Evolutionary conservation across 2,888 invertebrate species (phyloP).

Genomic region (Sphecodes monilicornis): DNA sequence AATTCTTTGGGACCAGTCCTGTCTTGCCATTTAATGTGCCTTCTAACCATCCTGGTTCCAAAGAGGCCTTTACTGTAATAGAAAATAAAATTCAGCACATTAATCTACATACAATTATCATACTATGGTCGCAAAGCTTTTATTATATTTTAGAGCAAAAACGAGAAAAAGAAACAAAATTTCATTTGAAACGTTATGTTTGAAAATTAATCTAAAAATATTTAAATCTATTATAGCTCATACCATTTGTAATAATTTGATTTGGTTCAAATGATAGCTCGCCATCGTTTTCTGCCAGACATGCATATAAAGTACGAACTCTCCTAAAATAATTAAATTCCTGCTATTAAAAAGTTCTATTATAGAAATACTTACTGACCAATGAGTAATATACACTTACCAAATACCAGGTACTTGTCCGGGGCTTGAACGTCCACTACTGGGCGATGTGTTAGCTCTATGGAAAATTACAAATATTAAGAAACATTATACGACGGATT

Average conservation of each 20-base stretch:
- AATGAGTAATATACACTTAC: conserved; percentile 70
- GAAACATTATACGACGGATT: not conserved
- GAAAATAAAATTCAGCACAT: conserved; percentile 24
- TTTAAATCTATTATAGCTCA: conserved; percentile 70
- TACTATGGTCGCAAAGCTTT: not conserved
- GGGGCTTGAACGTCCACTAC: conserved; percentile 83
- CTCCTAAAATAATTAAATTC: conserved; percentile 85
- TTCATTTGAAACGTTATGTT: not conserved
- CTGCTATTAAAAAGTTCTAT: not conserved
- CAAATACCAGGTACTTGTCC: conserved; percentile 82
- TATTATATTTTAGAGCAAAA: not conserved
- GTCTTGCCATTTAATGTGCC: conserved; percentile 96
- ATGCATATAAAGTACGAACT: conserved; percentile 97
- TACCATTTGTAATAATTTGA: conserved; percentile 98
- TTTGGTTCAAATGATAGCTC: conserved; percentile 99
- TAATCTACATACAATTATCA: conserved; percentile 3
- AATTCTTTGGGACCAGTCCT: conserved; percentile 98
- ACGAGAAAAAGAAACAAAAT: not conserved
- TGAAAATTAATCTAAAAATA: not conserved
- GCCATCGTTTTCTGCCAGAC: conserved; percentile 97
- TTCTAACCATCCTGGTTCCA: conserved; percentile 99
- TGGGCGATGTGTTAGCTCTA: conserved; percentile 81
- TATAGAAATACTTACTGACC: not conserved
- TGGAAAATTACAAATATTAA: conserved; percentile 31
- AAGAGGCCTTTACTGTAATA: conserved; percentile 92